phyloP scores from a whole-genome alignment of 2,113 vertebrate species.

The Nettapus auritus region DNA sequence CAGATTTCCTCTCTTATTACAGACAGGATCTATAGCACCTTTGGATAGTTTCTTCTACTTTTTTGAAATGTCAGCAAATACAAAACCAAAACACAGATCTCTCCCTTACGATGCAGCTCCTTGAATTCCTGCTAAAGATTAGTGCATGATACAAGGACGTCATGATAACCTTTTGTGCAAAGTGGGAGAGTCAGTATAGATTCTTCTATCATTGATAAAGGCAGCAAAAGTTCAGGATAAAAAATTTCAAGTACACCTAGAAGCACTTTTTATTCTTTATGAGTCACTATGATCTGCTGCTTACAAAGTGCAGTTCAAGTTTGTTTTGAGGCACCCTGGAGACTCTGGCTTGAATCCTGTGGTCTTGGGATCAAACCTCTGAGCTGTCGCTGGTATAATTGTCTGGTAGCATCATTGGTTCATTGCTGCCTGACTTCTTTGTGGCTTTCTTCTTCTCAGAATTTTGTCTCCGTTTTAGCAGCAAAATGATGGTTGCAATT shows the following conservation, averaged over 20 bases:
- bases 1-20: not conserved
- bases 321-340: conserved; percentile 78
- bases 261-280: not conserved
- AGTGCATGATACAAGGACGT: conserved; percentile 9
- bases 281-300: not conserved
- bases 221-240: conserved; percentile 11
- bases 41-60: conserved; percentile 25
- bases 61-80: conserved; percentile 28
- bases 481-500: conserved; percentile 58
- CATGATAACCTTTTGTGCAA: not conserved
- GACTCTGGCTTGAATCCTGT: not conserved
- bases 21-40: conserved; percentile 71
- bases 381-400: conserved; percentile 83
- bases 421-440: conserved; percentile 70
- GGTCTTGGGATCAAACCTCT: conserved; percentile 83
- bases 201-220: not conserved
- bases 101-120: not conserved
- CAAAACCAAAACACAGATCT: not conserved
- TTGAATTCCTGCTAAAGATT: conserved; percentile 9
- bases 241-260: conserved; percentile 69
- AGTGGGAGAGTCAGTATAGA: not conserved
- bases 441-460: conserved; percentile 72
- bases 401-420: conserved; percentile 79
- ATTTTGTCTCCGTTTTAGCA: conserved; percentile 73
- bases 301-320: conserved; percentile 42